Evolutionary conservation across 1,140 invertebrate genomes (phyloP), one percentile per base, ranked within the genome.

Genomic region (Caenorhabditis briggsae): DNA sequence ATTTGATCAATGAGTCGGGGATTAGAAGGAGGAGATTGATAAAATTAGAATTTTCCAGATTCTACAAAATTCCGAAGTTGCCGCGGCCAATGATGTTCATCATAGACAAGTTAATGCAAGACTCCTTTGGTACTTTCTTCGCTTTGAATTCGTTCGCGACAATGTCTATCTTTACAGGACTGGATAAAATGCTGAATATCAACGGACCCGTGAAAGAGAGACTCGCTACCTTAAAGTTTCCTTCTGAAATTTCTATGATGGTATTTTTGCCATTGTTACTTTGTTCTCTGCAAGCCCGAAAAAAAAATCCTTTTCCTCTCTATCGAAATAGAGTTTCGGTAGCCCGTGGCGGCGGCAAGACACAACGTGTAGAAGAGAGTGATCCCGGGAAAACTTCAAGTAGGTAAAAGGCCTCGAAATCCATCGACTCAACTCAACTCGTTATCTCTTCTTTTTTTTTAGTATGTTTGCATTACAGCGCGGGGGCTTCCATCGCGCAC

Each of bases 371-470:
- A 78, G 46, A 20, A 53, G 70, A 78, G 70, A 78, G 70, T 78
- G 50, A 78, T 78, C 70, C 70, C 70, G 70, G 46, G 70, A 78
- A 78, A 78, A 78, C 70, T 78, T 78, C 70, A 78, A 78, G 70
- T 78, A 78, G 70, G 70, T 78, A 78, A 78, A 33, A 33, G 33
- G 70, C 46, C 70, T 78, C 70, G 53, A 78, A 78, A 78, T 78
- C 70, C 70, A 78, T 78, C 70, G 43, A 78, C 64, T 43, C 64
- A 70, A 50, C 46, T 33, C 70, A 78, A 50, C 70, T 78, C 70
- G 70, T 78, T 78, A 78, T 78, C 70, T 78, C 33, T 78, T 78
- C n/a, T 78, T 46, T 12, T 78, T 33, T 33, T 33, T 33, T 33
- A 2, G 33, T 50, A 11, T 78, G 70, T 78, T 78, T 78, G 70